These are phyloP conservation scores for Gila orcuttii DNA, from an alignment of 2,113 vertebrate genomes.

Conservation along the genomic window DNA sequence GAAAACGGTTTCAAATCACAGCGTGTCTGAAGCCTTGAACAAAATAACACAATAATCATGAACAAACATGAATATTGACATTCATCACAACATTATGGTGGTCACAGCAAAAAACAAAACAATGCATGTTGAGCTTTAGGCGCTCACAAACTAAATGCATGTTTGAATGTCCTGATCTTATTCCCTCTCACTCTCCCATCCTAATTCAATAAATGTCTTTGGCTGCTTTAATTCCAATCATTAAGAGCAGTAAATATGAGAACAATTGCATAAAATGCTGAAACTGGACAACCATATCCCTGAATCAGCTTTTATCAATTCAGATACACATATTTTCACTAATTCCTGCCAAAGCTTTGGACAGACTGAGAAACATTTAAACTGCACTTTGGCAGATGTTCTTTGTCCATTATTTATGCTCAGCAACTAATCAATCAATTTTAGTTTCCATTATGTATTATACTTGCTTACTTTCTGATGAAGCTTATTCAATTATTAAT, in stretches of 20 bases:
- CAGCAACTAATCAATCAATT: background rate
- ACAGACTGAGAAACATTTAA: background rate
- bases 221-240: background rate
- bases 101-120: background rate
- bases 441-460: background rate
- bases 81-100: background rate
- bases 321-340: background rate
- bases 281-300: background rate
- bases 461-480: background rate
- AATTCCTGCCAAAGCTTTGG: background rate
- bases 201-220: background rate
- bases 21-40: background rate
- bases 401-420: background rate
- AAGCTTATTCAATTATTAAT: background rate
- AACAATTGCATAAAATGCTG: background rate
- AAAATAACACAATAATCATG: background rate
- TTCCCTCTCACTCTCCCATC: background rate
- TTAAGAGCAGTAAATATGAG: too few relatives aligned
- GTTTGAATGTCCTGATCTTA: background rate
- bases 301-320: constrained; percentile 11
- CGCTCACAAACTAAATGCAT: background rate
- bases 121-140: background rate
- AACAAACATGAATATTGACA: background rate
- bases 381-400: background rate
- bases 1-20: constrained; percentile 8